phyloP scores from a whole-genome alignment of 2,888 invertebrate species.

The Drosophila rubida region DNA sequence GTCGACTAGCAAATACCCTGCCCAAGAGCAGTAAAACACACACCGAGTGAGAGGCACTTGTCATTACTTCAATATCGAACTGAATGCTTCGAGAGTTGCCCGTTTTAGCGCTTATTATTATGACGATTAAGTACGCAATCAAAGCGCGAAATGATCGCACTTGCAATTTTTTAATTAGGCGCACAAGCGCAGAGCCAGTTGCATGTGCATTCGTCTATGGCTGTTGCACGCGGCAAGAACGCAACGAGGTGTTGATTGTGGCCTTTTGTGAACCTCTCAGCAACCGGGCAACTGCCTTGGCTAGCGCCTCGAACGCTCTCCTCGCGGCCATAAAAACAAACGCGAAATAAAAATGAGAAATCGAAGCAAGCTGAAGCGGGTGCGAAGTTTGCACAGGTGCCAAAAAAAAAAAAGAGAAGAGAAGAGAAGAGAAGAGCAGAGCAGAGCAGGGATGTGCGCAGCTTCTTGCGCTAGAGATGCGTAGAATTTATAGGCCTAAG shows the following conservation, averaged over 20 bases:
- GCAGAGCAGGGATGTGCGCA: slow-evolving; percentile 5
- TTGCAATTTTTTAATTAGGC: background rate
- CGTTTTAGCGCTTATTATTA: background rate
- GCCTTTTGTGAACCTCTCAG: slow-evolving; percentile 56
- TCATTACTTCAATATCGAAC: no score
- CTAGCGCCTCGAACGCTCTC: no score
- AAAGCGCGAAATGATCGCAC: background rate
- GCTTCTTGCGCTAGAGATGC: slow-evolving; percentile 39
- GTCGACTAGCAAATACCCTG: slow-evolving; percentile 36
- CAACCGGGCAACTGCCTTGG: slow-evolving; percentile 14
- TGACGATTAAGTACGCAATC: background rate
- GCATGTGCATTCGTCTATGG: background rate
- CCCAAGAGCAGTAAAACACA: background rate
- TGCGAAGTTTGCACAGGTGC: slow-evolving; percentile 50
- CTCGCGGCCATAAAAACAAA: slow-evolving; percentile 41
- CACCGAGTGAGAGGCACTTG: no score
- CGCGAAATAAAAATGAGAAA: background rate
- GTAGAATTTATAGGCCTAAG: slow-evolving; percentile 67
- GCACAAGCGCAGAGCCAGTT: no score
- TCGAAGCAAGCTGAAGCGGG: background rate
- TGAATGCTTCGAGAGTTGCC: no score
- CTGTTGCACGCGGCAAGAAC: slow-evolving; percentile 16
- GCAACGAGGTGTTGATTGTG: slow-evolving; percentile 69
- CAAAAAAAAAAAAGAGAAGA: slow-evolving; percentile 46
- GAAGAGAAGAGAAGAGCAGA: background rate